Evolutionary conservation across 2,797 vertebrate species (phyloP).

Genomic region (Phoebastria nigripes): DNA sequence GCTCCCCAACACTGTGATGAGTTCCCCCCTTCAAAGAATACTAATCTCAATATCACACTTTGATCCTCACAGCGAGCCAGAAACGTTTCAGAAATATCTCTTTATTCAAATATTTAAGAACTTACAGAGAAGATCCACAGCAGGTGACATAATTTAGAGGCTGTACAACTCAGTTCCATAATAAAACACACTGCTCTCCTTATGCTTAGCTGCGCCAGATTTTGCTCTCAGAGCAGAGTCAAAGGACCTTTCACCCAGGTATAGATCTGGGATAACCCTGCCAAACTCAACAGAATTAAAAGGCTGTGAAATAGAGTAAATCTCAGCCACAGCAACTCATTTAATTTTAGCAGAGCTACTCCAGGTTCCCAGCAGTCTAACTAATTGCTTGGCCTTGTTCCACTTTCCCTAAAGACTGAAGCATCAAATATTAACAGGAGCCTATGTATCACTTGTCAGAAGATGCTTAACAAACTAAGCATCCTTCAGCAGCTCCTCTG

Average conservation of each 20-base stretch:
- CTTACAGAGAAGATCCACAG: not conserved
- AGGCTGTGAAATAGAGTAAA: conserved; percentile 33
- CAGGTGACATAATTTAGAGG: conserved; percentile 7
- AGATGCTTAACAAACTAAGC: not conserved
- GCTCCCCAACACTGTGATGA: not conserved
- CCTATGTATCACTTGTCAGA: not conserved
- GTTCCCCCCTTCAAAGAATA: not conserved
- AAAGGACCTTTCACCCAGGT: conserved; percentile 3
- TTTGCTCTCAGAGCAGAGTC: not conserved
- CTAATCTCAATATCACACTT: not conserved
- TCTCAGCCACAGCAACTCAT: conserved; percentile 2
- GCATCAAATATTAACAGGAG: conserved; percentile 6
- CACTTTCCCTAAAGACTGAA: conserved; percentile 27
- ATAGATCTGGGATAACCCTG: conserved; percentile 26
- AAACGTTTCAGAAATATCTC: conserved; percentile 20
- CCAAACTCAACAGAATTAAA: conserved; percentile 34
- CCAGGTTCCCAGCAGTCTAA: conserved; percentile 28
- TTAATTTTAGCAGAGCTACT: conserved; percentile 32
- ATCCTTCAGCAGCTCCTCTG: not conserved
- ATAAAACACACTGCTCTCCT: not conserved
- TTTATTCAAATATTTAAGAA: conserved; percentile 49
- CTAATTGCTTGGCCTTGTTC: conserved; percentile 43
- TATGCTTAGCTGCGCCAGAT: not conserved
- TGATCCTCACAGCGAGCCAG: not conserved
- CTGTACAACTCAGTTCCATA: not conserved